Conservation (phyloP, 2,113 vertebrate genomes). For the Heliornis fulica region DNA sequence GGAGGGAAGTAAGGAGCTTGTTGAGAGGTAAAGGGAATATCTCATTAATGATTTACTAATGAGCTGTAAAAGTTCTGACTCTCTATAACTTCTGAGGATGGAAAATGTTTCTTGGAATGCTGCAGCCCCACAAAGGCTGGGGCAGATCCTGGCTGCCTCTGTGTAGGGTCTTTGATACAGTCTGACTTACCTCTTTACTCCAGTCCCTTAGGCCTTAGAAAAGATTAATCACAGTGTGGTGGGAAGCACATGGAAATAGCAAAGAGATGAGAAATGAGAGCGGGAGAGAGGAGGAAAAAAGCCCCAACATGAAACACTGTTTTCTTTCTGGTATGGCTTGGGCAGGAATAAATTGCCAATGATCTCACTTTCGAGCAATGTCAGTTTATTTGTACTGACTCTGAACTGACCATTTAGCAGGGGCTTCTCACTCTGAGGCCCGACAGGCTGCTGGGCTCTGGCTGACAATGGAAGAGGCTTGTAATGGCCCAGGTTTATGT, state of each 20-base stretch:
- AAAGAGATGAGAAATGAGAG: slow-evolving; percentile 73
- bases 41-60: slow-evolving; percentile 60
- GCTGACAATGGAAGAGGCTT: slow-evolving; percentile 41
- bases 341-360: slow-evolving; percentile 76
- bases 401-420: slow-evolving; percentile 67
- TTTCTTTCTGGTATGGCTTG: slow-evolving; percentile 77
- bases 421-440: slow-evolving; percentile 51
- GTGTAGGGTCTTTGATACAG: slow-evolving; percentile 71
- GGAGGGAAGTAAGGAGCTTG: slow-evolving; percentile 6
- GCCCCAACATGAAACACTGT: slow-evolving; percentile 70
- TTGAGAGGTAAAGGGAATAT: slow-evolving; percentile 55
- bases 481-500: neutral
- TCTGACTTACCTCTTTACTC: slow-evolving; percentile 69
- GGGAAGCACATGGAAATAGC: slow-evolving; percentile 72
- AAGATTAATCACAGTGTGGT: slow-evolving; percentile 76
- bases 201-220: slow-evolving; percentile 64
- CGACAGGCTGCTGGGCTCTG: neutral
- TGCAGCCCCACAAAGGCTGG: slow-evolving; percentile 55
- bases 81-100: slow-evolving; percentile 40
- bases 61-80: slow-evolving; percentile 50
- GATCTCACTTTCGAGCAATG: slow-evolving; percentile 78
- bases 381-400: slow-evolving; percentile 73
- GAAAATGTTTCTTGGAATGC: slow-evolving; percentile 66
- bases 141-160: slow-evolving; percentile 59
- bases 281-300: slow-evolving; percentile 64